phyloP scores from a whole-genome alignment of 2,888 invertebrate species.

The Eilema caniola region DNA sequence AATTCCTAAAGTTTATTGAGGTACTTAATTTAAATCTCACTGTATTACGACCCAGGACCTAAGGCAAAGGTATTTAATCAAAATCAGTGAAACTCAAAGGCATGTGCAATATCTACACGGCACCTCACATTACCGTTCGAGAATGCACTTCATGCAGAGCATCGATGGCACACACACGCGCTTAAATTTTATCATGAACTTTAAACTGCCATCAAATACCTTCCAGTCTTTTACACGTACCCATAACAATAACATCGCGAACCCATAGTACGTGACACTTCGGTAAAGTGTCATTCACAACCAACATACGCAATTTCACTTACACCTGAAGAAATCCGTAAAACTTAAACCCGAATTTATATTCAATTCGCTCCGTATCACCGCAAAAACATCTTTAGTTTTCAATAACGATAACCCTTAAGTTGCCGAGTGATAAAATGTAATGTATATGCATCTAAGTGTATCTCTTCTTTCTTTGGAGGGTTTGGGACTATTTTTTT shows the following conservation, averaged over 20 bases:
- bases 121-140: background rate
- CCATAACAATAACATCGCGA: conserved; percentile 6
- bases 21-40: background rate
- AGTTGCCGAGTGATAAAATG: conserved; percentile 45
- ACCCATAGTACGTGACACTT: conserved; percentile 17
- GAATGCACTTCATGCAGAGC: background rate
- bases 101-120: background rate
- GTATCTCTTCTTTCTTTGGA: conserved; percentile 19
- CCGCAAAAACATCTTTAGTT: conserved; percentile 24
- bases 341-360: conserved; percentile 38
- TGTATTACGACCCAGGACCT: background rate
- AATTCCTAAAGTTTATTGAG: background rate
- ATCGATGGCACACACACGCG: background rate
- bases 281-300: conserved; percentile 16
- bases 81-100: background rate
- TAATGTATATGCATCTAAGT: conserved; percentile 33
- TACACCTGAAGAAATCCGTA: conserved; percentile 21
- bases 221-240: background rate
- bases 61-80: conserved; percentile 13
- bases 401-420: conserved; percentile 46
- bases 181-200: conserved; percentile 5
- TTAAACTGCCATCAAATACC: background rate
- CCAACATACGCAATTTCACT: conserved; percentile 19
- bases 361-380: conserved; percentile 29
- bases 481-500: conserved; percentile 20